Evolutionary conservation across 2,797 vertebrate species (phyloP), one percentile per base, ranked within the genome.

Genomic region (Tarsius wallacei): DNA sequence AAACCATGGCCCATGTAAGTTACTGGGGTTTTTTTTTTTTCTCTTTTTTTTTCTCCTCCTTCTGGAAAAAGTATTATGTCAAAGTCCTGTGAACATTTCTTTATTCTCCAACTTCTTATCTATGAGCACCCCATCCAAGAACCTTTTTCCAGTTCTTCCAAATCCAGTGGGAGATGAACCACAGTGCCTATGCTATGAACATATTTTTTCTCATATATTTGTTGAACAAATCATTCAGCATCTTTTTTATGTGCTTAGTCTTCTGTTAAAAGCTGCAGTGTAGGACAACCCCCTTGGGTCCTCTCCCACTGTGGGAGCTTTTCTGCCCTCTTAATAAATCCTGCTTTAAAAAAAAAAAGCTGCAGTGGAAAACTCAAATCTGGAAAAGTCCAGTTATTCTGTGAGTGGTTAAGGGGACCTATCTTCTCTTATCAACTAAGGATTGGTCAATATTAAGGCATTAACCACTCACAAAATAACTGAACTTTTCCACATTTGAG

Each of bases 1-100:
- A 88, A 94, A 92, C 77, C 81, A 98, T 98, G 97, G 96, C 97
- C 51, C 33, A 5, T 74, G 97, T 98, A 96, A 98, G 97, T 97
- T 88, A 90, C 33, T 51, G 31, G 80, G n/a, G n/a, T n/a, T 42
- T 42, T 42, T 42, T 42, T 42, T 42, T 5, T 42, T 5, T 5
- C 42, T 42, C 42, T 42, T 42, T 42, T 42, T 42, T 42, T 95
- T 63, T 17, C 84, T 90, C 90, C 26, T 93, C 53, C 51, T 93
- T 87, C 73, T 96, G 28, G 47, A 77, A 96, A 51, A 85, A 49
- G 7, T 57, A 12, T 76, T 28, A 87, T 86, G 36, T 88, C 87
- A 81, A 92, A 19, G 16, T 92, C 63, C 47, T 92, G 0, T 73
- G n/a, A 82, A 71, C 4, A 59, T 73, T 87, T 94, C 55, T 91